Evolutionary conservation across 92 coral and sea anemone genomes (phyloP), one percentile per base, ranked within the genome.

Genomic region (Porites cylindrica): DNA sequence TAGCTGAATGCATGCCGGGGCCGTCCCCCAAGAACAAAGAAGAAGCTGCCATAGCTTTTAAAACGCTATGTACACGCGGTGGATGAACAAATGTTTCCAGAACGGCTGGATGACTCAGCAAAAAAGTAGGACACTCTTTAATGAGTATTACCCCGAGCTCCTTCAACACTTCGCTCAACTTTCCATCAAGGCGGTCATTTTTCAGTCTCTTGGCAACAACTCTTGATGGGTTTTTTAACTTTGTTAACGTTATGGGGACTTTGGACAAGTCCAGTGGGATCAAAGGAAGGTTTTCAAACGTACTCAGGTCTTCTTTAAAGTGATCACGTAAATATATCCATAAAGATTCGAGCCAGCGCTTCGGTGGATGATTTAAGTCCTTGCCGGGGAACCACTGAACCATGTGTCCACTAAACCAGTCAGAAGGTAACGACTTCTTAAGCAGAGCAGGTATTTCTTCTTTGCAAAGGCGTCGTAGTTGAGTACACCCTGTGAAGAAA

Each of bases 241-340:
- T 82, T 68, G 84, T 86, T 17, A 94, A 88, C 23, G 67, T 61
- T 2, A 88, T 80, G 32, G 73, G 71, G 66, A 70, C 47, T 77
- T 72, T 47, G n/a, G 71, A 65, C 4, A 70, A 20, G 61, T 82
- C 65, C 1, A 93, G 82, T 13, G 93, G 92, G 78, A 96, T 70
- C 66, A 96, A 79, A 26, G 96, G 95, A 64, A 92, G 89, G 38
- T 86, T 88, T 43, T 79, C 13, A 76, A 96, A 83, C 10, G 21
- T 64, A 18, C 59, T 66, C 6, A 96, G 88, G 21, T 75, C 82
- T 7, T 76, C 80, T 62, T 12, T 1, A 62, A 94, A 96, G 16
- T 93, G 53, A 58, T 70, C 67, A 52, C 77, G 38, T n/a, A 96
- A 82, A 90, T 95, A 96, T 60, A 23, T 9, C 99, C 99, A 96